Percentiles rank a stretch among this genome's conserved stretches.
Conservation (phyloP, 2,888 invertebrate genomes). For the Physocephala rufipes region DNA sequence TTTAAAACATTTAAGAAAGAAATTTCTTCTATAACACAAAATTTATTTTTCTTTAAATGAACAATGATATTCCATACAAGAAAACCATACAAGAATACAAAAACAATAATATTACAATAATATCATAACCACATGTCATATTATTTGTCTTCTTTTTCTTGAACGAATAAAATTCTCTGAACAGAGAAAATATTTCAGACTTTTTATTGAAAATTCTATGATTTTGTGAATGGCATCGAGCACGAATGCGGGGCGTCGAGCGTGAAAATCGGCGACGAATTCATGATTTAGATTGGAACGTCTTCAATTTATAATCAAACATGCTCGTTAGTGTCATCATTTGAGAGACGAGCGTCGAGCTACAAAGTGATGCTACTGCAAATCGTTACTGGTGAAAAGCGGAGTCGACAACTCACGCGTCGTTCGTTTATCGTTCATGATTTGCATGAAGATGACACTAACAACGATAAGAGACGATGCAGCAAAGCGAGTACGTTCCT, state of each 20-base stretch:
- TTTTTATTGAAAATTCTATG: background rate
- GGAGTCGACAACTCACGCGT: too few species aligned
- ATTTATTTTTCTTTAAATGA: slow-evolving; percentile 36
- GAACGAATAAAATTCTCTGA: too few species aligned
- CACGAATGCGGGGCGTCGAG: too few species aligned
- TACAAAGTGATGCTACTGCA: background rate
- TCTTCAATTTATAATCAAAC: slow-evolving; percentile 44
- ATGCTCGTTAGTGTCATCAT: slow-evolving; percentile 44
- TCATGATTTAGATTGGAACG: slow-evolving; percentile 41
- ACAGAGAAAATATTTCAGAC: too few species aligned
- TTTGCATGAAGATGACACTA: slow-evolving; percentile 1
- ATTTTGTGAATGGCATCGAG: background rate
- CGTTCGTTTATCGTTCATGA: background rate
- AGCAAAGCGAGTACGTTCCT: too few species aligned
- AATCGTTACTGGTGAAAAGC: too few species aligned
- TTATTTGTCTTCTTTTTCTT: too few species aligned
- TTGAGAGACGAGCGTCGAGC: slow-evolving; percentile 23
- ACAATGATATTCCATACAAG: slow-evolving; percentile 19
- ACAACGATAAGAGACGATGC: too few species aligned
- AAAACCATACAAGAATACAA: too few species aligned
- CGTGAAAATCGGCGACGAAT: slow-evolving; percentile 13
- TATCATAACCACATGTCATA: too few species aligned
- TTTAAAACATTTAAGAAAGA: background rate
- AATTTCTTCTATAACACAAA: slow-evolving; percentile 15
- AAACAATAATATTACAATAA: too few species aligned